These are phyloP conservation scores for Bufotes viridis DNA, from an alignment of 2,797 vertebrate species.

Conservation along the genomic window DNA sequence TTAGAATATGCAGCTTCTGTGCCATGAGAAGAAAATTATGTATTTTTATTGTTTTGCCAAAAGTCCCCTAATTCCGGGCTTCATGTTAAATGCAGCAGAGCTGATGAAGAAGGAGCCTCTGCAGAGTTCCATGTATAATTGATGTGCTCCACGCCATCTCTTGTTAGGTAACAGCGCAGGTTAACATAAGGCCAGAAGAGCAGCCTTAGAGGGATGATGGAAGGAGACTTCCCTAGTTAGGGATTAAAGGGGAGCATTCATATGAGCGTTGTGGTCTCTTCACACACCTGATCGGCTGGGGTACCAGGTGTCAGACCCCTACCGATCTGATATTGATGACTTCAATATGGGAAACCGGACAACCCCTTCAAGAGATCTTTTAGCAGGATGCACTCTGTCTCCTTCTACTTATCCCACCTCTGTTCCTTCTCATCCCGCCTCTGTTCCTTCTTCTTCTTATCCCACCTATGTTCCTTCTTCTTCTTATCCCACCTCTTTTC, in stretches of 20 bases:
- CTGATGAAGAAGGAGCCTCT: neutral
- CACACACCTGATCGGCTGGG: too few species aligned
- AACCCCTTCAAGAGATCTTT: too few species aligned
- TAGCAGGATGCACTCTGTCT: too few species aligned
- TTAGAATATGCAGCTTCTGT: neutral
- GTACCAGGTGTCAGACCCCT: too few species aligned
- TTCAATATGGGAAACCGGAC: too few species aligned
- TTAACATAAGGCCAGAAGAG: neutral
- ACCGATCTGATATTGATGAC: too few species aligned
- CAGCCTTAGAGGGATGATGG: neutral
- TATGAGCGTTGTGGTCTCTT: too few species aligned
- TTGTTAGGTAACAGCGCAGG: neutral
- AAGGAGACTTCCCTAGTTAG: neutral
- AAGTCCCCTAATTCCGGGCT: neutral
- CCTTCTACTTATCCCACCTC: too few species aligned
- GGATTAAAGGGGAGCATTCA: neutral
- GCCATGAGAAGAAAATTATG: neutral
- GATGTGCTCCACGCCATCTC: slow-evolving; percentile 2
- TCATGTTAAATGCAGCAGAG: slow-evolving; percentile 6
- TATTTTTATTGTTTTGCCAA: neutral
- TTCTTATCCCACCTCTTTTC: neutral
- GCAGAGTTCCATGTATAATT: neutral
- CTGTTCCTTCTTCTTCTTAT: neutral
- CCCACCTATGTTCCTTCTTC: neutral
- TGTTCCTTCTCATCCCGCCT: neutral